Percentiles rank a stretch among this genome's conserved stretches.
phyloP scores from a whole-genome alignment of 2,797 vertebrate genomes.

The Natrix natrix region DNA sequence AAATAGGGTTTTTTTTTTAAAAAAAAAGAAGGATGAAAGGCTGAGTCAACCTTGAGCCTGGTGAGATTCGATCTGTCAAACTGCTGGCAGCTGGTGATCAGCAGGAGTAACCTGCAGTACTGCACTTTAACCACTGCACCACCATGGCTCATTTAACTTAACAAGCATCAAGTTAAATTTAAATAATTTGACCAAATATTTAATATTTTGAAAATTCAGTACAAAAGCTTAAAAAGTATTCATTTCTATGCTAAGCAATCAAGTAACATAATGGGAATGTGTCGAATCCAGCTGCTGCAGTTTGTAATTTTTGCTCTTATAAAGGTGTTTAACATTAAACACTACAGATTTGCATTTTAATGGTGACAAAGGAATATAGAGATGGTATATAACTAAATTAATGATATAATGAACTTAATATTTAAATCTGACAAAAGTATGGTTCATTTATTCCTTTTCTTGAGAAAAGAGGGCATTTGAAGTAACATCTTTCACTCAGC shows the following conservation, averaged over 20 bases:
- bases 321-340: background rate
- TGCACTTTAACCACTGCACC: no score
- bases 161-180: conserved; percentile 40
- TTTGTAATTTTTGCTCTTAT: background rate
- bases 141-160: no score
- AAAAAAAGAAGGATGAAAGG: no score
- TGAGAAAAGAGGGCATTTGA: background rate
- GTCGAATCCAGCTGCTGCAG: background rate
- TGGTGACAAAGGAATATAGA: background rate
- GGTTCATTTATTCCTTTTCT: conserved; percentile 27
- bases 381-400: background rate
- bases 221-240: background rate
- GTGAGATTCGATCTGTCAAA: no score
- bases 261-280: background rate
- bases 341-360: background rate
- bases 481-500: conserved; percentile 20
- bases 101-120: no score
- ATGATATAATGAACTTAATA: conserved; percentile 22
- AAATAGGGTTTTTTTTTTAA: no score
- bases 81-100: no score
- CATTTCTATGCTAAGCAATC: conserved; percentile 13
- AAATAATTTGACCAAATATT: background rate
- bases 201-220: conserved; percentile 8
- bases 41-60: no score
- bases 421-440: conserved; percentile 8